Conservation (phyloP, 2,888 invertebrate species). For the Poecilus cupreus region DNA sequence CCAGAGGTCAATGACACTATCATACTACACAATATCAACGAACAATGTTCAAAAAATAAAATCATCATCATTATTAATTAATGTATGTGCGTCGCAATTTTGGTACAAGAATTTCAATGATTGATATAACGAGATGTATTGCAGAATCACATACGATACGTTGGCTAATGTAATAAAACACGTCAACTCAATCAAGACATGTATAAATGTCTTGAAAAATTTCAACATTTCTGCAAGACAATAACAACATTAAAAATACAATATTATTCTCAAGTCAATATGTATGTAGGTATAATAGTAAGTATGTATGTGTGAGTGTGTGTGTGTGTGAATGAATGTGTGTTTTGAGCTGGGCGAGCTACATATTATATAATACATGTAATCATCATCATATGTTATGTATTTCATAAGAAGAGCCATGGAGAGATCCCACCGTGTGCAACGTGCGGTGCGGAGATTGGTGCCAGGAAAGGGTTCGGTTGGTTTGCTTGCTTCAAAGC, state of each 20-base stretch:
- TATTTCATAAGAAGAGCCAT: constrained; percentile 6
- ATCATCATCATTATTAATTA: constrained; percentile 8
- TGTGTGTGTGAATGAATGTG: constrained; percentile 8
- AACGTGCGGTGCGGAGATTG: neutral
- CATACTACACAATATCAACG: constrained; percentile 55
- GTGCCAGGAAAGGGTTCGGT: neutral
- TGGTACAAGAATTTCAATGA: constrained; percentile 53
- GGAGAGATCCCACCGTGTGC: no score
- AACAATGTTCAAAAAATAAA: constrained; percentile 59
- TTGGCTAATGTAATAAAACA: constrained; percentile 32
- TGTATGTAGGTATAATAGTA: constrained; percentile 16
- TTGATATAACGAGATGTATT: constrained; percentile 58
- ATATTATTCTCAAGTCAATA: constrained; percentile 46
- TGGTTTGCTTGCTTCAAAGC: neutral
- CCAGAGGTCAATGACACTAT: constrained; percentile 70
- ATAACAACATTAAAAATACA: constrained; percentile 60
- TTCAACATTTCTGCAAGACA: constrained; percentile 59
- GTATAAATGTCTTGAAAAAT: constrained; percentile 52
- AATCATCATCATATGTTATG: neutral
- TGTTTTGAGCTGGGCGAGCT: constrained; percentile 17
- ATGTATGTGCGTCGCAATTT: constrained; percentile 55
- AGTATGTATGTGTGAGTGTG: neutral
- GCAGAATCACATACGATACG: constrained; percentile 56
- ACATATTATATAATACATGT: neutral
- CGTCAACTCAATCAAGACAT: constrained; percentile 55